Evolutionary conservation across 2,797 vertebrate species (phyloP).

Genomic region (Taenioides sp.): DNA sequence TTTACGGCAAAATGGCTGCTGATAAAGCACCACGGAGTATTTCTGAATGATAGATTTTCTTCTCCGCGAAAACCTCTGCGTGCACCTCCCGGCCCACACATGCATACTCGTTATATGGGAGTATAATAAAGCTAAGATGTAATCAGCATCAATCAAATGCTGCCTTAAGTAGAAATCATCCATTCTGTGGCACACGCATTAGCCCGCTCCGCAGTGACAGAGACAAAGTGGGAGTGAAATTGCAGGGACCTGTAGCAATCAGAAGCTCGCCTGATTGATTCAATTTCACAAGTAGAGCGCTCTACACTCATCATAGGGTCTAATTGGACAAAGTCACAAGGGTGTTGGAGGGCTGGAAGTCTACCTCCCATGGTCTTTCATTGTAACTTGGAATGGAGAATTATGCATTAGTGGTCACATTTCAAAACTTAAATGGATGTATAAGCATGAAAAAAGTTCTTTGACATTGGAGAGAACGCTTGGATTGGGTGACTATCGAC

Average conservation of each 20-base stretch:
- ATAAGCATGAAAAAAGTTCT: neutral
- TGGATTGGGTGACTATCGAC: neutral
- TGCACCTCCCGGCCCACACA: constrained; percentile 1
- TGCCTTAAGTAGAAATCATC: constrained; percentile 68
- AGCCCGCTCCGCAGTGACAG: constrained; percentile 54
- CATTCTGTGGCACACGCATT: constrained; percentile 59
- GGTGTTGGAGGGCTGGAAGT: constrained; percentile 47
- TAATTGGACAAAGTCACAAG: constrained; percentile 66
- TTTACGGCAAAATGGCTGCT: constrained; percentile 3
- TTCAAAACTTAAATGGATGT: neutral
- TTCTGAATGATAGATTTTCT: constrained; percentile 7
- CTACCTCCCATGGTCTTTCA: constrained; percentile 31
- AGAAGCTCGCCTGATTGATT: constrained; percentile 61
- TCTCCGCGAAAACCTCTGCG: constrained; percentile 20
- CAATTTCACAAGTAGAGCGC: constrained; percentile 58
- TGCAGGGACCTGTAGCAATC: constrained; percentile 61
- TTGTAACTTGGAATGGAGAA: neutral
- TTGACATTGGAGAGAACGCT: neutral
- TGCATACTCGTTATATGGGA: constrained; percentile 36
- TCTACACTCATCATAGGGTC: constrained; percentile 66
- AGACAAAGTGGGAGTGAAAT: constrained; percentile 68
- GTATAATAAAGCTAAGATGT: constrained; percentile 62
- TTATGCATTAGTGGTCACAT: neutral
- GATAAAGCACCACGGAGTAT: constrained; percentile 3
- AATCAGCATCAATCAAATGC: constrained; percentile 69